These are phyloP conservation scores for Strigamia crassipes DNA, from an alignment of 2,888 invertebrate species.

Conservation along the genomic window DNA sequence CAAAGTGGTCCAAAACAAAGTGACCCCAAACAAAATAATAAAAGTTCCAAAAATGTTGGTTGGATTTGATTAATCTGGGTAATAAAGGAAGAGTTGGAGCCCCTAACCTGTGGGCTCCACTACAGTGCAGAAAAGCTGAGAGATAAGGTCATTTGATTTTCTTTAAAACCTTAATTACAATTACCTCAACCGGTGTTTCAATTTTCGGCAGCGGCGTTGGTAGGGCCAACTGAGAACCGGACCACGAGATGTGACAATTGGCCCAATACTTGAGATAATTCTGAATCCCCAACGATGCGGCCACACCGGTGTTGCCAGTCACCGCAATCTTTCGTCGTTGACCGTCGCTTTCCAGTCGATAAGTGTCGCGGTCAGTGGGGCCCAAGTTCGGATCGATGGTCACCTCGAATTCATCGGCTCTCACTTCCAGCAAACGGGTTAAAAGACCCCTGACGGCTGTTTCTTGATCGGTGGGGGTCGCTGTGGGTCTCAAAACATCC, in stretches of 20 bases:
- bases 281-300: slow-evolving; percentile 82
- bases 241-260: slow-evolving; percentile 84
- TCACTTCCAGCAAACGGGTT: slow-evolving; percentile 59
- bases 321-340: slow-evolving; percentile 56
- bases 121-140: no score
- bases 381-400: slow-evolving; percentile 61
- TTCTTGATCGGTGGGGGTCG: slow-evolving; percentile 51
- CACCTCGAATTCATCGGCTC: slow-evolving; percentile 61
- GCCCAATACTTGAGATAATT: slow-evolving; percentile 83
- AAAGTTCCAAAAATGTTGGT: no score
- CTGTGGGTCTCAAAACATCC: neutral
- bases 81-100: no score
- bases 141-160: no score
- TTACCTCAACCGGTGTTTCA: slow-evolving; percentile 7
- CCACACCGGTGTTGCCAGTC: slow-evolving; percentile 74
- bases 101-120: no score
- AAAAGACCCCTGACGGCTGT: slow-evolving; percentile 56
- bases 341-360: slow-evolving; percentile 59
- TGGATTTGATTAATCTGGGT: no score
- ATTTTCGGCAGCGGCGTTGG: slow-evolving; percentile 55
- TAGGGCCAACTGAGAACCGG: slow-evolving; percentile 66
- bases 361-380: slow-evolving; percentile 63
- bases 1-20: no score
- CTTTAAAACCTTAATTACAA: neutral
- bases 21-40: no score